Evolutionary conservation across 2,888 invertebrate species (phyloP), one percentile per base, ranked within the genome.

Genomic region (Molorchus minor): DNA sequence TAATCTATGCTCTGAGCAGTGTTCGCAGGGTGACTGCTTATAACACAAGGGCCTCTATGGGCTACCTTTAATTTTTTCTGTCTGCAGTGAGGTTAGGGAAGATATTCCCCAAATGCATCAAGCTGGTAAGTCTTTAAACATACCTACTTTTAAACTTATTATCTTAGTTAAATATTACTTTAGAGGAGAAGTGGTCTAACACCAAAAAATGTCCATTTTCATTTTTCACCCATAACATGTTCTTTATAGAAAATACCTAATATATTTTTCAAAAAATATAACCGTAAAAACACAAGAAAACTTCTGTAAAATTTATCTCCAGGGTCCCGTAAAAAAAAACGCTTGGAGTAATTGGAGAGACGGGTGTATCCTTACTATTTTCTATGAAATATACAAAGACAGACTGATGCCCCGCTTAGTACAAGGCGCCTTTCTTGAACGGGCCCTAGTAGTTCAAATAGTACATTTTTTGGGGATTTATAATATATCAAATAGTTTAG

Each of bases 61-160:
- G 62, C 64, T 58, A 47, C 54, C 47, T 53, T 61, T 61, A 63
- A n/a, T n/a, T 80, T 82, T 82, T 85, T 83, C 83, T 85, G 79
- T 85, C 87, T 87, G 84, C 91, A 96, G 96, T 82, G 94, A 93
- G 80, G 87, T 96, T 76, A 88, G 94, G 82, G 82, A 92, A 91
- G 81, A 87, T 88, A 79, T 95, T 96, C 73, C 94, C 95, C 49
- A 94, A 93, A 82, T 84, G 96, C 70, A 72, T 87, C 45, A 90
- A 89, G 83, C 81, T 96, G 91, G 96, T 96, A 82, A 90, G 93
- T 87, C 25, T 13, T 13, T 40, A 21, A 19, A 30, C 19, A 41
- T n/a, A n/a, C n/a, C 53, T 46, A 52, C 17, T 13, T 46, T 15
- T 43, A 47, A 25, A 33, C 10, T n/a, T 15, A 29, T 52, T 47